Base-by-base conservation (phyloP, 2,888 invertebrate genomes). In the Pheosia gnoma region DNA sequence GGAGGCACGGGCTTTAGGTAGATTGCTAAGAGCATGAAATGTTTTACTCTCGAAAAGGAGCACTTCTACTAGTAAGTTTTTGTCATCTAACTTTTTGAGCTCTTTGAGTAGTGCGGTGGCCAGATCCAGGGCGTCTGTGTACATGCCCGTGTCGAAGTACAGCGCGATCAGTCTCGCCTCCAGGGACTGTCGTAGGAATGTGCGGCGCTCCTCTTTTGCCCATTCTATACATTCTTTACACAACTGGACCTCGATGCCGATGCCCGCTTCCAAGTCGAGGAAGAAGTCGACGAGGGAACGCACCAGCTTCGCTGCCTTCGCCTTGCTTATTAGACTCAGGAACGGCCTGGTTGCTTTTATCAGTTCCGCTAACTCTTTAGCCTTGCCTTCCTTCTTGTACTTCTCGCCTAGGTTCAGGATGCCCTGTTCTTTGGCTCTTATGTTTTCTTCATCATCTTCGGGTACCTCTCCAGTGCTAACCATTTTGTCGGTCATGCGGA, bases 191-290 rank as follows among this genome's bases (percentile, higher is more conserved):
- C 99, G 95, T 67, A 99, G 93, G 90, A 99, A 99, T 36, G 99
- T 99, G 75, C 99, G 96, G 73, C 98, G 97, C 88, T 99, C 99
- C 83, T 98, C 97, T 87, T 98, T 98, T 43, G 99, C 99, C 99
- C 99, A 99, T 93, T 99, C 98, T 93, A 99, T 99, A 93, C 99
- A 99, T 93, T 99, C 99, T 94, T 97, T 97, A 89, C 98, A 98
- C 67, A 98, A 93, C 90, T 98, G 96, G 60, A 97, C 97, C 94
- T 99, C 99, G 70, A 98, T 98, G 59, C 99, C 99, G 71, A 98
- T 98, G 58, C 97, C 98, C 69, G 98, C 98, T 88, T 99, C 99
- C 91, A 99, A 95, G 86, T 99, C 99, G 76, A 99, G 94, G 91
- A 99, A 99, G 94, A 98, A 96, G 88, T 99, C 99, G 10, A 99